A percentile compares a stretch with the other conserved stretches of the same genome.
Conservation (phyloP, 2,888 invertebrate genomes). For the Brachyopa scutellaris region DNA sequence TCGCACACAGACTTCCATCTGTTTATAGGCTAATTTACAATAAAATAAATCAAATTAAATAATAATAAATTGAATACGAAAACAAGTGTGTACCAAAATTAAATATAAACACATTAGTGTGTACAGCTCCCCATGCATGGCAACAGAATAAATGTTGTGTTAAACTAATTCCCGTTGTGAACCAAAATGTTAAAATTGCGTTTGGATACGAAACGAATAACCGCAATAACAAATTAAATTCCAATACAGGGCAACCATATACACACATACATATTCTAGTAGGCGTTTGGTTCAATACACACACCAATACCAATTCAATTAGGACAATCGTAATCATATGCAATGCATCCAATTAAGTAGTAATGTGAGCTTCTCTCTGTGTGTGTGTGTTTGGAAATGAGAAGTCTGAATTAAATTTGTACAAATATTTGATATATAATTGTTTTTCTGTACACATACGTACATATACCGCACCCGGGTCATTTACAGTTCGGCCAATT, state of each 20-base stretch:
- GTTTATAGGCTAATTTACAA: constrained; percentile 26
- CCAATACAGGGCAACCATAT: constrained; percentile 46
- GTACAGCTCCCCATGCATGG: background rate
- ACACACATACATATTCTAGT: too few species aligned
- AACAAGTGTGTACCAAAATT: constrained; percentile 25
- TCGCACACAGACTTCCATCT: too few species aligned
- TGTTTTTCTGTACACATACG: constrained; percentile 44
- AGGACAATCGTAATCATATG: constrained; percentile 51
- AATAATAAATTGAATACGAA: constrained; percentile 34
- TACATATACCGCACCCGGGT: too few species aligned
- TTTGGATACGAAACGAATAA: constrained; percentile 38
- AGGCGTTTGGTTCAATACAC: constrained; percentile 9
- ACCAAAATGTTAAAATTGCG: constrained; percentile 13
- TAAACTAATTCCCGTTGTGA: constrained; percentile 26
- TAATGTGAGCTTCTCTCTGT: constrained; percentile 29
- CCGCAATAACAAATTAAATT: constrained; percentile 69
- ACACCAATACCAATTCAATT: constrained; percentile 36
- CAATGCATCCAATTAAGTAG: constrained; percentile 63
- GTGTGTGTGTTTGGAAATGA: background rate
- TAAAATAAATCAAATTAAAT: constrained; percentile 36
- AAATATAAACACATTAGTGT: constrained; percentile 5
- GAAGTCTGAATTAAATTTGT: constrained; percentile 40
- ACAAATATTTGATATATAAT: constrained; percentile 52
- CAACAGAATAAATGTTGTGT: constrained; percentile 15
- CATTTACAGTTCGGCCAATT: too few species aligned